Conservation (phyloP, 1,140 invertebrate species). For the Ips typographus region DNA sequence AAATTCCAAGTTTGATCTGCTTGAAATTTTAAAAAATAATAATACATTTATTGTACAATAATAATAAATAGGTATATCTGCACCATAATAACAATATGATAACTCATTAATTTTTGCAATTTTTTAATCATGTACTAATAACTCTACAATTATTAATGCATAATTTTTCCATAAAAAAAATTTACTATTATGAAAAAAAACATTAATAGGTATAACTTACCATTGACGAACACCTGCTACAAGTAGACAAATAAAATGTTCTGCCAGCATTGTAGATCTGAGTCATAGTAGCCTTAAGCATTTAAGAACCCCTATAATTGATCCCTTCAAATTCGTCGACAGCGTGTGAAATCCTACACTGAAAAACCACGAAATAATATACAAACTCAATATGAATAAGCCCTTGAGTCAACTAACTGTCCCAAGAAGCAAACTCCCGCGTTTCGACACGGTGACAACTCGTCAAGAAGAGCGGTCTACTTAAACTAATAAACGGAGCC, state of each 20-base stretch:
- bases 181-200: neutral
- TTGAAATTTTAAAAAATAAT: no score
- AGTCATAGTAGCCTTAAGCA: conserved; percentile 10
- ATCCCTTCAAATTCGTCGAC: no score
- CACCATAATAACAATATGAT: neutral
- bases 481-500: conserved; percentile 12
- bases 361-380: no score
- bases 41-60: no score
- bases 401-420: neutral
- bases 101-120: neutral
- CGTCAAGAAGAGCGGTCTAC: neutral
- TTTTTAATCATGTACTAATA: neutral
- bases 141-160: neutral
- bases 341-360: no score
- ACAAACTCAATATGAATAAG: no score
- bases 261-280: conserved; percentile 20
- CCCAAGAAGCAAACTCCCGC: conserved; percentile 6
- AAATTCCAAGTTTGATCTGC: no score
- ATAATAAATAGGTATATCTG: no score
- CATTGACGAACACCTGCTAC: conserved; percentile 7
- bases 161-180: neutral
- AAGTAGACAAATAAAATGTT: conserved; percentile 15
- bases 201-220: neutral
- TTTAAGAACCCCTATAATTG: neutral
- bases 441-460: conserved; percentile 9